Conservation (phyloP, 2,797 vertebrate species). For the Sparus aurata region DNA sequence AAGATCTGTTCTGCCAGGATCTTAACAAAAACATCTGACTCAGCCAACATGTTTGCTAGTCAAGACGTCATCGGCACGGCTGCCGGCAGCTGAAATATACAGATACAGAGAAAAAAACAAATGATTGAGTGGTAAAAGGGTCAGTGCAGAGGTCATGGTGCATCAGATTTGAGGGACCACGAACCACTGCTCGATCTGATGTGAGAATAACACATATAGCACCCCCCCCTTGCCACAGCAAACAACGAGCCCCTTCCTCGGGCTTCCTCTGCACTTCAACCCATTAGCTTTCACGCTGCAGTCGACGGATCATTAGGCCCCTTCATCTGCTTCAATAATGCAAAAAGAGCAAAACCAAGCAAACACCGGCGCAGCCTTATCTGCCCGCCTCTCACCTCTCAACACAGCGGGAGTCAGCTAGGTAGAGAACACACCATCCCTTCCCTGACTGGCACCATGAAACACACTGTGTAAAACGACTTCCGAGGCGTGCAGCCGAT, state of each 20-base stretch:
- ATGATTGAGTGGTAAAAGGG: neutral
- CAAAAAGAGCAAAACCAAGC: conserved; percentile 79
- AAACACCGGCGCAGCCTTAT: conserved; percentile 51
- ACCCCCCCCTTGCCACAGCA: neutral
- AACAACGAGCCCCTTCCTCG: conserved; percentile 26
- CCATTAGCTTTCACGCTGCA: conserved; percentile 59
- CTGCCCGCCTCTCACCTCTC: conserved; percentile 56
- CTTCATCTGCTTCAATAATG: conserved; percentile 81
- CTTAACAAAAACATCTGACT: conserved; percentile 65
- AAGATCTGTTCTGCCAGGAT: conserved; percentile 40
- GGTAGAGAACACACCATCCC: conserved; percentile 62
- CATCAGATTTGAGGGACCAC: conserved; percentile 1
- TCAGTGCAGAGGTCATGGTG: neutral
- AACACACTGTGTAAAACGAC: neutral
- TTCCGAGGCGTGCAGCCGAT: neutral
- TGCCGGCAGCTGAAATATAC: conserved; percentile 1
- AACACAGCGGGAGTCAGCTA: conserved; percentile 60
- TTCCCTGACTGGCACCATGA: conserved; percentile 2
- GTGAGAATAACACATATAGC: no score
- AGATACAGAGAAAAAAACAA: neutral
- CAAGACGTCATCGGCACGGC: conserved; percentile 14
- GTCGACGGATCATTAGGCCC: conserved; percentile 72
- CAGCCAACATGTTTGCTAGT: conserved; percentile 48
- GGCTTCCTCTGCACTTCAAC: conserved; percentile 32
- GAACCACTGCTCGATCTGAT: neutral